Evolutionary conservation across 2,797 vertebrate species (phyloP).

Genomic region (Peromyscus attwateri): DNA sequence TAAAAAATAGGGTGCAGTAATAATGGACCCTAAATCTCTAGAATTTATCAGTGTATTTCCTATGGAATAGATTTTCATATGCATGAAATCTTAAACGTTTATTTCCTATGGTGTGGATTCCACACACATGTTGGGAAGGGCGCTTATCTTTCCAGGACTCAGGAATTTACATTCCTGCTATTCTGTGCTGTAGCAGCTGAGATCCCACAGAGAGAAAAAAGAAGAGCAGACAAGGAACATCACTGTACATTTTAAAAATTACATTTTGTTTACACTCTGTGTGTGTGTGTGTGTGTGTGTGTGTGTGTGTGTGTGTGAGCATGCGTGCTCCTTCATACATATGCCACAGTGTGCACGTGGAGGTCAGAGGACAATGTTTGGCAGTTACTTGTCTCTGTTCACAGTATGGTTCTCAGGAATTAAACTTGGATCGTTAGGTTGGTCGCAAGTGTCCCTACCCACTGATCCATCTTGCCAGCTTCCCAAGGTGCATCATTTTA

Average conservation of each 20-base stretch:
- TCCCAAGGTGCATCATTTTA: neutral
- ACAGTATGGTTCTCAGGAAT: neutral
- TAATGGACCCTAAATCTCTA: neutral
- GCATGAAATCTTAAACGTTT: neutral
- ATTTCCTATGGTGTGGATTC: neutral
- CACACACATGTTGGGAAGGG: neutral
- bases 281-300: neutral
- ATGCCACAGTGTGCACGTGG: no score
- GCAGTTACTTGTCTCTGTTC: neutral
- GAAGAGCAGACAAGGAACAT: neutral
- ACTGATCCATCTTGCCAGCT: neutral
- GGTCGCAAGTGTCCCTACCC: no score
- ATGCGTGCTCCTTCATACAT: neutral
- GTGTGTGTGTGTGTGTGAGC: no score
- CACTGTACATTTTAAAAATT: neutral
- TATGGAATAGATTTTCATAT: neutral
- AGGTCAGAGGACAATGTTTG: neutral
- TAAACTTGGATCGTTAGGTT: neutral
- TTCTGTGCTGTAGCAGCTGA: neutral
- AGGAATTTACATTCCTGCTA: neutral
- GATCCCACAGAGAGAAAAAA: neutral
- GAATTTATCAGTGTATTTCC: neutral
- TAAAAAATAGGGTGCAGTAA: neutral
- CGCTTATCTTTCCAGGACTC: neutral
- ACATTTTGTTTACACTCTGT: neutral